These are phyloP conservation scores for Sebastes fasciatus DNA, from an alignment of 2,113 vertebrate genomes.

Conservation along the genomic window DNA sequence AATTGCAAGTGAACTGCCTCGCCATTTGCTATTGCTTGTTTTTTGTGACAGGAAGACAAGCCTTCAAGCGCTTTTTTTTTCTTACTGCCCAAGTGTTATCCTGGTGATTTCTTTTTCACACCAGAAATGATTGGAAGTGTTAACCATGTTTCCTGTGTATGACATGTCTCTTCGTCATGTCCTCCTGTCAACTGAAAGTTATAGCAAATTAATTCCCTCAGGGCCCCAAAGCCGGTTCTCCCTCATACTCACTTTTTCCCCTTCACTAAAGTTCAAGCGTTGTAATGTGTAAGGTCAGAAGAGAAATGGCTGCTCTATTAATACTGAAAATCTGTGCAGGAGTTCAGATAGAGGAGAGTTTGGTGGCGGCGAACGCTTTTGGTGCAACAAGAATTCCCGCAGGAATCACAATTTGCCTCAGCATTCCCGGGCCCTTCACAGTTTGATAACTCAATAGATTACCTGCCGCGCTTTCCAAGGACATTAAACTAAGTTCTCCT, in stretches of 20 bases:
- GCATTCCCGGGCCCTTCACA: conserved; percentile 73
- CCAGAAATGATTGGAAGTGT: conserved; percentile 57
- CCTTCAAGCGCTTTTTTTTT: conserved; percentile 36
- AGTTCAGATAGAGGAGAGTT: conserved; percentile 42
- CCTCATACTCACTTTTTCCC: conserved; percentile 32
- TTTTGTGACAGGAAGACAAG: conserved; percentile 60
- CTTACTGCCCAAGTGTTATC: conserved; percentile 33
- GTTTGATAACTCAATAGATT: conserved; percentile 86
- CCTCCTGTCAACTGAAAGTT: conserved; percentile 47
- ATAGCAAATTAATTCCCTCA: conserved; percentile 72
- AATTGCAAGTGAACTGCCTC: conserved; percentile 54
- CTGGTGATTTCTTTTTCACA: conserved; percentile 55
- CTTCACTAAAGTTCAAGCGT: conserved; percentile 36
- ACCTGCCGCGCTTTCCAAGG: conserved; percentile 82
- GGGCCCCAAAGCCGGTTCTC: conserved; percentile 53
- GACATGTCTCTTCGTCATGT: conserved; percentile 59
- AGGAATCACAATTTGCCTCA: conserved; percentile 69
- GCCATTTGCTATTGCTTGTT: conserved; percentile 46
- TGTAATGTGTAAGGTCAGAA: conserved; percentile 60
- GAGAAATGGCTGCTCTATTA: conserved; percentile 61
- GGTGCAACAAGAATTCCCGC: conserved; percentile 63
- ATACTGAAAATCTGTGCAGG: conserved; percentile 48
- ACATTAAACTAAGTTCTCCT: conserved; percentile 82
- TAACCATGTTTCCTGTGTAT: conserved; percentile 59
- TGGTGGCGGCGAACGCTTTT: conserved; percentile 33